These are phyloP conservation scores for Betta splendens DNA, from an alignment of 2,797 vertebrate species.

Conservation along the genomic window DNA sequence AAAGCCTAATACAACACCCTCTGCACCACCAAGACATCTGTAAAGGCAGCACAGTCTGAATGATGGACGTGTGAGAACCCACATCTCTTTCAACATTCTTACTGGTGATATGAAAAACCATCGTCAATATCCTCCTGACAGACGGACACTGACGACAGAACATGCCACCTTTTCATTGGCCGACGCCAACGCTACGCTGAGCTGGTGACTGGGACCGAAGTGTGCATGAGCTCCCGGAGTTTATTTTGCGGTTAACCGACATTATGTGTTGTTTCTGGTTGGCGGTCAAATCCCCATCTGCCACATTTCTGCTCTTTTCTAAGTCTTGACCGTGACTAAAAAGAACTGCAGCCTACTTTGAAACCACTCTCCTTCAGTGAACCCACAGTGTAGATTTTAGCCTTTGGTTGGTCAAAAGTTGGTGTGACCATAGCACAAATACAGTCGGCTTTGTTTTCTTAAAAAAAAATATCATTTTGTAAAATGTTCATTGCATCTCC, in stretches of 20 bases:
- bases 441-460: conserved; percentile 3
- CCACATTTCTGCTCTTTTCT: conserved; percentile 33
- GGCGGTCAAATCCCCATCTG: conserved; percentile 43
- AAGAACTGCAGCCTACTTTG: conserved; percentile 32
- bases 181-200: too few relatives aligned
- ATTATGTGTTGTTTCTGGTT: conserved; percentile 39
- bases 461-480: conserved; percentile 6
- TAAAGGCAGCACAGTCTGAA: conserved; percentile 35
- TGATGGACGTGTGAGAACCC: too few relatives aligned
- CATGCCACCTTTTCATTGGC: conserved; percentile 13
- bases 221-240: conserved; percentile 5
- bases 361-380: conserved; percentile 41
- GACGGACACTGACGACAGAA: conserved; percentile 6
- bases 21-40: conserved; percentile 18
- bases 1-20: conserved; percentile 31
- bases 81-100: too few relatives aligned
- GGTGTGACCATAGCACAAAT: not conserved
- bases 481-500: not conserved
- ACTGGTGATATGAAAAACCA: conserved; percentile 4
- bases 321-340: conserved; percentile 15
- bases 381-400: conserved; percentile 19
- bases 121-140: not conserved
- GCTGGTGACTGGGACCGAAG: conserved; percentile 9
- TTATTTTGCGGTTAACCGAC: conserved; percentile 10
- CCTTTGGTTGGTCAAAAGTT: conserved; percentile 13